Evolutionary conservation across 2,113 vertebrate species (phyloP).

Genomic region (Chloroceryle aenea): DNA sequence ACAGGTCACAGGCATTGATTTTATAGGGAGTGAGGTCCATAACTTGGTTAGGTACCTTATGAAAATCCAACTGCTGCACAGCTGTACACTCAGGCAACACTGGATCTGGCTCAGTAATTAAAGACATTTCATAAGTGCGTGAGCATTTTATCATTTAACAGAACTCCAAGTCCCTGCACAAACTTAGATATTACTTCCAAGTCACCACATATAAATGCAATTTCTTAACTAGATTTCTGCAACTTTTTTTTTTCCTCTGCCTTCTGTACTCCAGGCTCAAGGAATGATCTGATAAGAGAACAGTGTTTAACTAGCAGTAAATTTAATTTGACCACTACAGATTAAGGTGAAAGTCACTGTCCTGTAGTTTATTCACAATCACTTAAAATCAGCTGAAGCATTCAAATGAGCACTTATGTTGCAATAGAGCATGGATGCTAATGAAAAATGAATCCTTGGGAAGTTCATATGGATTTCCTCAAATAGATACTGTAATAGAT

Average conservation of each 20-base stretch:
- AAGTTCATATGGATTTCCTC: constrained; percentile 63
- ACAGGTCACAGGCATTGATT: background rate
- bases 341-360: constrained; percentile 51
- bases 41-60: background rate
- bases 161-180: background rate
- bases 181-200: constrained; percentile 2
- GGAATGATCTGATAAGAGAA: background rate
- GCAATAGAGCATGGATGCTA: constrained; percentile 42
- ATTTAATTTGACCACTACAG: constrained; percentile 38
- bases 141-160: background rate
- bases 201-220: background rate
- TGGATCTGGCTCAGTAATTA: background rate
- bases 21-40: background rate
- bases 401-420: constrained; percentile 73
- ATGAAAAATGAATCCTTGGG: constrained; percentile 74
- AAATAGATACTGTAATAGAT: constrained; percentile 52
- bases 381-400: constrained; percentile 57
- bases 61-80: background rate
- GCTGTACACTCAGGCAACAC: background rate
- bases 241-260: background rate
- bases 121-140: background rate
- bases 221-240: background rate
- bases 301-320: background rate
- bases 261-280: background rate
- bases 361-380: constrained; percentile 28